These are phyloP conservation scores for Clinocottus analis DNA, from an alignment of 2,113 vertebrate genomes.

Conservation along the genomic window DNA sequence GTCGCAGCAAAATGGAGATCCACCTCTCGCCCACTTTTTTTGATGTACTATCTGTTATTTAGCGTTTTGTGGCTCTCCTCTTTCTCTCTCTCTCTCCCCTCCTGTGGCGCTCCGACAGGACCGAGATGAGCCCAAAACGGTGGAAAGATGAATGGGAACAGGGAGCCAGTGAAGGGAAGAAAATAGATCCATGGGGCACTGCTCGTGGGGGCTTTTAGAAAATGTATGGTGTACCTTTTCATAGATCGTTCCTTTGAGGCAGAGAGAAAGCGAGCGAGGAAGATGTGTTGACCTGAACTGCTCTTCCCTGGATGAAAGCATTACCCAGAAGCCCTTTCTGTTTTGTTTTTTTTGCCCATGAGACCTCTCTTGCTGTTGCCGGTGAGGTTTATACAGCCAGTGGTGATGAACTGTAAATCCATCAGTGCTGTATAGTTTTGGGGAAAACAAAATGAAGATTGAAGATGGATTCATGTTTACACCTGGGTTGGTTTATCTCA, in stretches of 20 bases:
- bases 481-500: constrained; percentile 61
- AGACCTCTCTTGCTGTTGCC: constrained; percentile 42
- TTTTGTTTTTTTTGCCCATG: constrained; percentile 56
- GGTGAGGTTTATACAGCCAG: constrained; percentile 16
- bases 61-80: constrained; percentile 9
- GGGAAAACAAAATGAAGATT: constrained; percentile 24
- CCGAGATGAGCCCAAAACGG: constrained; percentile 44
- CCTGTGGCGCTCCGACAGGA: constrained; percentile 17
- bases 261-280: constrained; percentile 43
- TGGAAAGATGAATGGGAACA: constrained; percentile 52
- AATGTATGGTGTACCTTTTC: constrained; percentile 41
- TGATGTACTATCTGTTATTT: constrained; percentile 29
- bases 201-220: constrained; percentile 65
- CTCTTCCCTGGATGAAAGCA: constrained; percentile 60
- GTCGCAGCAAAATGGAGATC: constrained; percentile 24
- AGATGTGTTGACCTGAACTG: constrained; percentile 56
- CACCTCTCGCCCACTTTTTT: constrained; percentile 1
- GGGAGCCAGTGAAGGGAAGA: constrained; percentile 26
- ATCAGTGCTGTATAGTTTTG: constrained; percentile 30
- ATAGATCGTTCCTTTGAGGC: constrained; percentile 60
- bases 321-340: constrained; percentile 56
- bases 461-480: constrained; percentile 55
- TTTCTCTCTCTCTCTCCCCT: background rate
- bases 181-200: constrained; percentile 51
- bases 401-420: constrained; percentile 43